These are phyloP conservation scores for Mormyrus lacerda DNA, from an alignment of 2,113 vertebrate species.

Conservation along the genomic window DNA sequence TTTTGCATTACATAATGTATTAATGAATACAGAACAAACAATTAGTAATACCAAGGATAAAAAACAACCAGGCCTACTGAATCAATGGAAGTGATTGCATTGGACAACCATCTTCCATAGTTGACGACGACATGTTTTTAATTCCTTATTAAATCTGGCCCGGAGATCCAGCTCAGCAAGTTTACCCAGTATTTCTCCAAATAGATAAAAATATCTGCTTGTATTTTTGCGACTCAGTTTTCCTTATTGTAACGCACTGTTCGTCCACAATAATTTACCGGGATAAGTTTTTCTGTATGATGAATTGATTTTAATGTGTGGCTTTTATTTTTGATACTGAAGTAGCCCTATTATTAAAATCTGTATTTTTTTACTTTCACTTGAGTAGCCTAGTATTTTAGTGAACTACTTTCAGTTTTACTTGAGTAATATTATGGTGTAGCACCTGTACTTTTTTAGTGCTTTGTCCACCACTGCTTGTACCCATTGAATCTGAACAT, in stretches of 20 bases:
- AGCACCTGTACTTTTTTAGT: not conserved
- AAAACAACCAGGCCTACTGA: not conserved
- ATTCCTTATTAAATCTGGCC: not conserved
- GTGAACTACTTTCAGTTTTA: not conserved
- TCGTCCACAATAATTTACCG: not conserved
- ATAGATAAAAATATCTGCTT: not conserved
- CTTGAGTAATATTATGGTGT: not conserved
- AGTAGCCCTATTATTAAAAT: not conserved
- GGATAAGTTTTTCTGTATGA: not conserved
- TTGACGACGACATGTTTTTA: not conserved
- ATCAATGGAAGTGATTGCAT: not conserved
- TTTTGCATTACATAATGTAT: not conserved
- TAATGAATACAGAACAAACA: not conserved
- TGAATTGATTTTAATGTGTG: not conserved
- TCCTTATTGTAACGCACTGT: not conserved
- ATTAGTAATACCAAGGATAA: not conserved
- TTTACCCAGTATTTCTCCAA: not conserved
- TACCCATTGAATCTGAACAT: not conserved
- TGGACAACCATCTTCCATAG: not conserved
- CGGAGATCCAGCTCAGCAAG: not conserved
- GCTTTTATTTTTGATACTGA: not conserved
- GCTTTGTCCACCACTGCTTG: not conserved
- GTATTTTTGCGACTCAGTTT: not conserved
- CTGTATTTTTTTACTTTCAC: not conserved
- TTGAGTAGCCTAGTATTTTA: not conserved